Evolutionary conservation across 1,140 invertebrate genomes (phyloP).

Genomic region (Whitmania pigra): DNA sequence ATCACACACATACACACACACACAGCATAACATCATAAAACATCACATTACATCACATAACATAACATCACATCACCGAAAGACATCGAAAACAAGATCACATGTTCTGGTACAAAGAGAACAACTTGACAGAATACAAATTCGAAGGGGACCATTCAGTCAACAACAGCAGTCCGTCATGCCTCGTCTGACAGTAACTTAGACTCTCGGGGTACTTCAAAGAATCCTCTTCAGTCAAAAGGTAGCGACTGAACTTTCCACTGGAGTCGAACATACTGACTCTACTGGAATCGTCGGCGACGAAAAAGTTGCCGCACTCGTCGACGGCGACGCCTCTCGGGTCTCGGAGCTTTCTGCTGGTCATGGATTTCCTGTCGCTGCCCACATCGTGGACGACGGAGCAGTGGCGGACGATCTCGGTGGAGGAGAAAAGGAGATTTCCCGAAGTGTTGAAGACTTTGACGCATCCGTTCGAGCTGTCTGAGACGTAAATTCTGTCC

Average conservation of each 20-base stretch:
- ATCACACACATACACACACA: no score
- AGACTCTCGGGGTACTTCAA: conserved; percentile 19
- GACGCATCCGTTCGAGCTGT: conserved; percentile 19
- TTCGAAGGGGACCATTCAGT: conserved; percentile 23
- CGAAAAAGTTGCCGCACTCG: conserved; percentile 17
- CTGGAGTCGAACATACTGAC: conserved; percentile 10
- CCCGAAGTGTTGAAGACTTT: conserved; percentile 19
- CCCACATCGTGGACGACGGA: background rate
- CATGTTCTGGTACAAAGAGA: conserved; percentile 13
- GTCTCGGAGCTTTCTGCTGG: background rate
- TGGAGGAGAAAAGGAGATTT: conserved; percentile 1
- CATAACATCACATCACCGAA: no score
- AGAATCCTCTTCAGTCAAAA: conserved; percentile 18
- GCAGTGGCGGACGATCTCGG: background rate
- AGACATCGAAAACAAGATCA: no score
- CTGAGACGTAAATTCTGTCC: conserved; percentile 21
- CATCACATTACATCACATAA: no score
- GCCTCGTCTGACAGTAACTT: background rate
- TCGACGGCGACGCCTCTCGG: conserved; percentile 17
- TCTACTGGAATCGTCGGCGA: conserved; percentile 21
- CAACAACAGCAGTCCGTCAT: conserved; percentile 9
- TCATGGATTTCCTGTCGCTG: background rate
- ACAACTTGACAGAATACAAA: conserved; percentile 20
- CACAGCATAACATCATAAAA: no score
- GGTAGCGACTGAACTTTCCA: conserved; percentile 18